phyloP scores from a whole-genome alignment of 2,888 invertebrate species.

The Oegoconia quadripuncta region DNA sequence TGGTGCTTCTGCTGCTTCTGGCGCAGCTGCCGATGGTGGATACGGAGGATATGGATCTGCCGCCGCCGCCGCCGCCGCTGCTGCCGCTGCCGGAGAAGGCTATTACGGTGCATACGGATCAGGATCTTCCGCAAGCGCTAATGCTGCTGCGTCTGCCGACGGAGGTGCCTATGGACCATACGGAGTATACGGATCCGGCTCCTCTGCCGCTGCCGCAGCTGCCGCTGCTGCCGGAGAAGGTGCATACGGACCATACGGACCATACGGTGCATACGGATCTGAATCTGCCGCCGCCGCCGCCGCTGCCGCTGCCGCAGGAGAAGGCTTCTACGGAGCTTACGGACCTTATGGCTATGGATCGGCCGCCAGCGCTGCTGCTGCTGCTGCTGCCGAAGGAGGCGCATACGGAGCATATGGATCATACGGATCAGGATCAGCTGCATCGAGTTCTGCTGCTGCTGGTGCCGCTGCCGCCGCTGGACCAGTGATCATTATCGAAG shows the following conservation, averaged over 20 bases:
- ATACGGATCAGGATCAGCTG: conserved; percentile 8
- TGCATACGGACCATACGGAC: neutral
- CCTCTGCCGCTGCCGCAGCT: conserved; percentile 12
- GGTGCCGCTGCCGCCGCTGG: neutral
- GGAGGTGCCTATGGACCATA: neutral
- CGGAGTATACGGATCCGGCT: conserved; percentile 11
- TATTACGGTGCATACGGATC: neutral
- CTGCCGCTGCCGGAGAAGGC: neutral
- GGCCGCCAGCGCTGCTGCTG: neutral
- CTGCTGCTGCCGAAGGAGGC: conserved; percentile 1
- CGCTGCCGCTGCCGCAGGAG: neutral
- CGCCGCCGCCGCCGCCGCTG: neutral
- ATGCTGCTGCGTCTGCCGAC: neutral
- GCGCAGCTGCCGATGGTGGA: neutral
- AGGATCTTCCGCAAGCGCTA: neutral
- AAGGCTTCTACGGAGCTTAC: neutral
- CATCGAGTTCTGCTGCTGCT: neutral
- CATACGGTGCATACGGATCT: too few species aligned
- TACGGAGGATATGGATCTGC: neutral
- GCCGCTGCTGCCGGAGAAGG: conserved; percentile 4
- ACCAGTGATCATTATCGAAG: neutral
- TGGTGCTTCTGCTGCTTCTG: neutral
- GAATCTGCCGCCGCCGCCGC: conserved; percentile 1
- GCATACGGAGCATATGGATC: conserved; percentile 7
- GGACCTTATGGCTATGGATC: neutral